Conservation (phyloP, 1,140 invertebrate species). For the Sipha flava region DNA sequence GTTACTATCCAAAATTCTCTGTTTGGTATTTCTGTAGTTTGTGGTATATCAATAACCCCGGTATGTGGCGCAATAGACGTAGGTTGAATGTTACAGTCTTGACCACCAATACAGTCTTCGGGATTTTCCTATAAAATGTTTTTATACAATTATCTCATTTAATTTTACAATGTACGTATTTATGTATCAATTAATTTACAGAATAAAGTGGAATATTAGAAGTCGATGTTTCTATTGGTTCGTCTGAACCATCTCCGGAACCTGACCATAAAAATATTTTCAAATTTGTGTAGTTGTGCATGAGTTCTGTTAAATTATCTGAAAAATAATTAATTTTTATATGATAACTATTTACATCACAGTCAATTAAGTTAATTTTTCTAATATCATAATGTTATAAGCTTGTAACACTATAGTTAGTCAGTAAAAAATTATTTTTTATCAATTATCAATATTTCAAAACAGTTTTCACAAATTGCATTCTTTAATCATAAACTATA, state of each 20-base stretch:
- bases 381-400: too few species aligned
- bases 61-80: constrained; percentile 45
- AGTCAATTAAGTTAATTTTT: background rate
- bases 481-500: too few species aligned
- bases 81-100: constrained; percentile 37
- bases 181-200: background rate
- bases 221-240: constrained; percentile 22
- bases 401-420: too few species aligned
- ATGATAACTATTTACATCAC: too few species aligned
- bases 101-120: constrained; percentile 33
- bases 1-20: constrained; percentile 68
- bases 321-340: background rate
- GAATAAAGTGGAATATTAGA: constrained; percentile 4
- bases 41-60: constrained; percentile 38
- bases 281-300: constrained; percentile 48
- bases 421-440: too few species aligned
- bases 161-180: too few species aligned
- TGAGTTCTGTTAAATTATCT: constrained; percentile 40
- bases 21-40: constrained; percentile 41
- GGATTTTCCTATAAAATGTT: background rate
- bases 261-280: constrained; percentile 79
- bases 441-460: too few species aligned
- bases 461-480: too few species aligned
- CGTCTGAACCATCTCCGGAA: constrained; percentile 58
- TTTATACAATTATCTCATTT: background rate